These are phyloP conservation scores for Lipophrys pholis DNA, from an alignment of 2,113 vertebrate species.

Conservation along the genomic window DNA sequence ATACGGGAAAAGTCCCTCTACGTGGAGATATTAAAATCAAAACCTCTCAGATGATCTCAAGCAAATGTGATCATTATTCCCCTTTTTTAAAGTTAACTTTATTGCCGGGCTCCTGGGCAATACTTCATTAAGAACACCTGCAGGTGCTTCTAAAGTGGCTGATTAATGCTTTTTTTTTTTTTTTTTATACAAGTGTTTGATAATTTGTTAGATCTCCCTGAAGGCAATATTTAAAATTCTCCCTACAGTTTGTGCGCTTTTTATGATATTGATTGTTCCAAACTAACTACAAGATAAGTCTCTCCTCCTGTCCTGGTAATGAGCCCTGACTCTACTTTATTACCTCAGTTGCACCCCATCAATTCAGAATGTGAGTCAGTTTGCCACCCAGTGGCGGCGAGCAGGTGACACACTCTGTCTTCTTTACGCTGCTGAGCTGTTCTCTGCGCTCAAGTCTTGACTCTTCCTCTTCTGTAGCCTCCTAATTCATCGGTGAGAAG, in stretches of 20 bases:
- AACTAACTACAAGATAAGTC: neutral
- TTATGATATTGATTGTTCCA: neutral
- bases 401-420: neutral
- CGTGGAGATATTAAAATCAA: too few species aligned
- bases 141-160: too few species aligned
- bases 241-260: neutral
- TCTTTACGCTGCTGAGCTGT: neutral
- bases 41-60: too few species aligned
- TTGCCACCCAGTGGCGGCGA: constrained; percentile 48
- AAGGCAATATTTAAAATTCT: too few species aligned
- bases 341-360: neutral
- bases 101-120: too few species aligned
- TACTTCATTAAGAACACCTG: too few species aligned
- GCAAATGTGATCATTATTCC: too few species aligned
- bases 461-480: neutral
- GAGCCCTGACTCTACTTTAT: neutral
- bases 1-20: too few species aligned
- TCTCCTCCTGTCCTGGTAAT: neutral
- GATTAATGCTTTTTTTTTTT: too few species aligned
- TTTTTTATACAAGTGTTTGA: too few species aligned
- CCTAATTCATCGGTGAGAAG: neutral
- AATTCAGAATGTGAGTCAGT: constrained; percentile 4
- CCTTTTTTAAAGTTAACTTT: too few species aligned
- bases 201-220: too few species aligned
- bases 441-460: neutral